phyloP scores from a whole-genome alignment of 2,888 invertebrate genomes.

The Tryphoninae sp. region DNA sequence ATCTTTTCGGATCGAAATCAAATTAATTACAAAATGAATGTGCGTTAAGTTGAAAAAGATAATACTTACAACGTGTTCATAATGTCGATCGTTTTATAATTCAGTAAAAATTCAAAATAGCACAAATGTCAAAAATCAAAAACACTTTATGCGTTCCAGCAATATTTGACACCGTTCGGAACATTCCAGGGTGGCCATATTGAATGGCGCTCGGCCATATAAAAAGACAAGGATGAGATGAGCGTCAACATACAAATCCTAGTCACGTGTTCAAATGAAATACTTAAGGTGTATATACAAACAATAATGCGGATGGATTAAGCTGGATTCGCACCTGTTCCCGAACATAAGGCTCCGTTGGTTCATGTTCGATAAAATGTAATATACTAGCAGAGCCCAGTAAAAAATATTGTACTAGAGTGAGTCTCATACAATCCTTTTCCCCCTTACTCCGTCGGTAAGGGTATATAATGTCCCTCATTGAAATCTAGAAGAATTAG shows the following conservation, averaged over 20 bases:
- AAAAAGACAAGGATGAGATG: conserved; percentile 2
- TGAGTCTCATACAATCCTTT: too few relatives aligned
- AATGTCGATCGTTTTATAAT: not conserved
- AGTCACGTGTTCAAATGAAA: too few relatives aligned
- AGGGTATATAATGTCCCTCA: too few relatives aligned
- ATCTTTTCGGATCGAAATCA: not conserved
- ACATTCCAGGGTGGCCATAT: conserved; percentile 14
- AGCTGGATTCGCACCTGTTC: too few relatives aligned
- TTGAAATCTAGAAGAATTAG: too few relatives aligned
- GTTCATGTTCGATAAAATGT: too few relatives aligned
- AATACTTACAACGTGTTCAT: conserved; percentile 43
- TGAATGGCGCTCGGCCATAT: not conserved
- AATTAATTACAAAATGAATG: not conserved
- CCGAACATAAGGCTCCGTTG: too few relatives aligned
- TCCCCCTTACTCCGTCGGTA: too few relatives aligned
- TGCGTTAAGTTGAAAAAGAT: not conserved
- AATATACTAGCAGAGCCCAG: too few relatives aligned
- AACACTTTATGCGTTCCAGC: not conserved
- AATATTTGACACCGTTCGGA: conserved; percentile 16
- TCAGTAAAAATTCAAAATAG: not conserved
- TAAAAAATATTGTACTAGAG: too few relatives aligned
- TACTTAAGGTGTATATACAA: too few relatives aligned
- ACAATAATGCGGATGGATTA: too few relatives aligned
- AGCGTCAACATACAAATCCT: not conserved
- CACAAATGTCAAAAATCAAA: conserved; percentile 20